Percentiles rank a stretch among this genome's conserved stretches.
These are phyloP conservation scores for Arctia plantaginis DNA, from an alignment of 2,888 invertebrate species.

Conservation along the genomic window DNA sequence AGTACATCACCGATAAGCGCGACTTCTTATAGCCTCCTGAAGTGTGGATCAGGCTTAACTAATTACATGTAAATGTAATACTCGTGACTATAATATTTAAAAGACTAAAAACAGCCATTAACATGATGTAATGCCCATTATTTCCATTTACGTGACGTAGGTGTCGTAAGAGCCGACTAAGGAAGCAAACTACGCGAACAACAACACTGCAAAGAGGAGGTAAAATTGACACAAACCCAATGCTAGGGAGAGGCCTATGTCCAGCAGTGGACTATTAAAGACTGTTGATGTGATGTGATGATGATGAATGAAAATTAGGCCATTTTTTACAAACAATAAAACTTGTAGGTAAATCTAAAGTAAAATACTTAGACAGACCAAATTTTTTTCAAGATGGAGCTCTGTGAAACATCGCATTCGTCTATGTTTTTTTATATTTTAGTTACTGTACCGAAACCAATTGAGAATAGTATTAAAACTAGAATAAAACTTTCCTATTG, in stretches of 20 bases:
- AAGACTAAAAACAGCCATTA: not conserved
- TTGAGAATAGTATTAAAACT: not conserved
- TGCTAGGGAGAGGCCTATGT: no score
- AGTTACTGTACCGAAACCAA: conserved; percentile 14
- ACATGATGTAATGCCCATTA: not conserved
- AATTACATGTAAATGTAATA: not conserved
- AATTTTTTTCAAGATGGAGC: conserved; percentile 20
- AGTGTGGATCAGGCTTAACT: not conserved
- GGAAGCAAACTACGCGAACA: no score
- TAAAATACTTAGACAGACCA: conserved; percentile 12
- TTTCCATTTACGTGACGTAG: no score
- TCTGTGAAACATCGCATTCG: conserved; percentile 16
- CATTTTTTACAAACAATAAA: conserved; percentile 7
- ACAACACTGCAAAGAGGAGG: no score
- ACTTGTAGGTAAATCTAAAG: not conserved
- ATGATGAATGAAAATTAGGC: not conserved
- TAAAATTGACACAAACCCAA: no score
- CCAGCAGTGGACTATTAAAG: no score
- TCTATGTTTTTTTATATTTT: conserved; percentile 17
- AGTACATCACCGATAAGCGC: not conserved
- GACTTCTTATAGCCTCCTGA: not conserved
- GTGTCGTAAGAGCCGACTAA: no score
- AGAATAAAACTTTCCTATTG: not conserved
- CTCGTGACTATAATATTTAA: not conserved
- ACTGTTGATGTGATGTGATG: no score